Evolutionary conservation across 2,113 vertebrate genomes (phyloP), one percentile per base, ranked within the genome.

Genomic region (Acanthisitta chloris): DNA sequence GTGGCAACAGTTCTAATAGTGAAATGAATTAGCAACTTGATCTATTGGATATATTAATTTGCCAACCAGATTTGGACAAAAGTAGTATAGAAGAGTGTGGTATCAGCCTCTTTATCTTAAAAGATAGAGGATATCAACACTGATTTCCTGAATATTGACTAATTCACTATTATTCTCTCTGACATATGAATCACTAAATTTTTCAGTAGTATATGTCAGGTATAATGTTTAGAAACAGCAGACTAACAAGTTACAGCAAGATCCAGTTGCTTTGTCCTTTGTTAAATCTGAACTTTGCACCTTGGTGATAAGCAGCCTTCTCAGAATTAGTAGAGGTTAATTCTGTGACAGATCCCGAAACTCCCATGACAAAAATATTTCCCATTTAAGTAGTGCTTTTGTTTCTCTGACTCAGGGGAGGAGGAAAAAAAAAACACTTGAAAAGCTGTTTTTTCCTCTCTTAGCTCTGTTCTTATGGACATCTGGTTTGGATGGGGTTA

Each of bases 401-500:
- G 7, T 61, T 88, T 52, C 20, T 58, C 23, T 70, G 31, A 69
- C 38, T 84, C 7, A 54, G 38, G n/a, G n/a, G n/a, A n/a, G n/a
- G n/a, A 4, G 10, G 1, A 4, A 4, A 6, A 33, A 8, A 21
- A 59, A 17, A 57, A 54, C 6, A 18, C 31, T 58, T n/a, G n/a
- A 83, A 76, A 94, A 73, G 10, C 15, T 52, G 3, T 17, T 70
- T 91, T 51, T 46, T 12, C 23, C n/a, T 25, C 8, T 70, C 38
- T 67, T 36, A 87, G 38, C 25, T 89, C 51, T 92, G 19, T 64
- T 74, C 25, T 72, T 81, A 58, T 4, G 20, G 25, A 18, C 8
- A 49, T 78, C 69, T 94, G 84, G 20, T 94, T 95, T 77, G 84
- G 46, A 87, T 46, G n/a, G 33, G 87, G 42, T 79, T 87, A 87